phyloP scores from a whole-genome alignment of 2,888 invertebrate species.

The Notodonta dromedarius region DNA sequence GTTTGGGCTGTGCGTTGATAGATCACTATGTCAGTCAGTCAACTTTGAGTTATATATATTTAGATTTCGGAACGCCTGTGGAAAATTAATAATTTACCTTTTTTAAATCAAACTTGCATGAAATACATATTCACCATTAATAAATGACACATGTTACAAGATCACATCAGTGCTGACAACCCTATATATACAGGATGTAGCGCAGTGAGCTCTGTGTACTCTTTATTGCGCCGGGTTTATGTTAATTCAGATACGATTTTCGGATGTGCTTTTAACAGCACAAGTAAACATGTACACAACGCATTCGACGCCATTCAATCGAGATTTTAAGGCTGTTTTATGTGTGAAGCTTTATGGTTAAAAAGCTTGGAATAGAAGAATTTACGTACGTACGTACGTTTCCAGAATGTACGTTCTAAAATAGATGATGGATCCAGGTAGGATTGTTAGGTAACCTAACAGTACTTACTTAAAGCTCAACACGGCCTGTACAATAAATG shows the following conservation, averaged over 20 bases:
- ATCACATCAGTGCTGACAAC: conserved; percentile 36
- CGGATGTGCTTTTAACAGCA: conserved; percentile 60
- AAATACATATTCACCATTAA: too few species aligned
- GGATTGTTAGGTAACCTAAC: too few species aligned
- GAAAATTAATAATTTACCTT: too few species aligned
- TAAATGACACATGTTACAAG: not conserved
- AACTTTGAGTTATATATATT: too few species aligned
- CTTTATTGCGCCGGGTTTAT: conserved; percentile 62
- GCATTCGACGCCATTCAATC: conserved; percentile 25
- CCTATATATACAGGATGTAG: conserved; percentile 49
- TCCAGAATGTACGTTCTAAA: too few species aligned
- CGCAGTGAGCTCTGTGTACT: conserved; percentile 44
- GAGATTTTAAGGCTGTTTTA: not conserved
- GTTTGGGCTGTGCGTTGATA: too few species aligned
- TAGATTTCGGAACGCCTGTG: too few species aligned
- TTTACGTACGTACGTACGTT: not conserved
- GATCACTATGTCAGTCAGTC: too few species aligned
- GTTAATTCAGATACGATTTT: conserved; percentile 64
- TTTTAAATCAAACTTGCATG: too few species aligned
- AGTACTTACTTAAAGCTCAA: too few species aligned
- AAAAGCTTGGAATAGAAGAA: not conserved
- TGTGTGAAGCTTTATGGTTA: not conserved
- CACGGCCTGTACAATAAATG: too few species aligned
- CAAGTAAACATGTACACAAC: conserved; percentile 40
- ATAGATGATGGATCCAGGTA: too few species aligned